These are phyloP conservation scores for Gambusia holbrooki DNA, from an alignment of 2,113 vertebrate genomes.

Conservation along the genomic window DNA sequence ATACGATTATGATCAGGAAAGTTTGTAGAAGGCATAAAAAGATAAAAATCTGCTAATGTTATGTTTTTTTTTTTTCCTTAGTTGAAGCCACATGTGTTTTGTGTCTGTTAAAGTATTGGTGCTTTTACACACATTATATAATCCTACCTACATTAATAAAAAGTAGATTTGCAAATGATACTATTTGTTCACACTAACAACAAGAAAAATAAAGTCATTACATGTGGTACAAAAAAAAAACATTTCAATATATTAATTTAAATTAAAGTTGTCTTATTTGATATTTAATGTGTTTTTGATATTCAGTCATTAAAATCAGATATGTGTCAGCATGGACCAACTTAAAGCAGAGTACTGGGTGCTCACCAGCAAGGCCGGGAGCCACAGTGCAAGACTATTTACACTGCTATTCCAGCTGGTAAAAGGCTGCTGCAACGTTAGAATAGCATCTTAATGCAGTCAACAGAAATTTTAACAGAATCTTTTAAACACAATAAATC, in stretches of 20 bases:
- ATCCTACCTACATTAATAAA: not conserved
- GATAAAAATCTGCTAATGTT: not conserved
- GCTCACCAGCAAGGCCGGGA: no score
- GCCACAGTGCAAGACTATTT: no score
- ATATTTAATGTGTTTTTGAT: not conserved
- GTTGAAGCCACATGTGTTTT: not conserved
- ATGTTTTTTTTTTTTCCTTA: constrained; percentile 5
- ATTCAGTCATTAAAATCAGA: no score
- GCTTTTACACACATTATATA: not conserved
- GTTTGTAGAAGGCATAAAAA: not conserved
- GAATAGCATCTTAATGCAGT: no score
- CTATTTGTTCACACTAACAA: not conserved
- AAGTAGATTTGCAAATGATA: not conserved
- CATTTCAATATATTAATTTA: not conserved
- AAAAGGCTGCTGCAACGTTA: no score
- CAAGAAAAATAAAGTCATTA: not conserved
- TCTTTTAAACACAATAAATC: no score
- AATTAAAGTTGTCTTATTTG: not conserved
- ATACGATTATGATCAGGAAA: not conserved
- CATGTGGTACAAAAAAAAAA: not conserved
- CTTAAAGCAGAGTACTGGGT: no score
- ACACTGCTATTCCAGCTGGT: no score
- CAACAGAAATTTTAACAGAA: no score
- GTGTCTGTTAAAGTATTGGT: not conserved
- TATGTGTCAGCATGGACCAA: no score